Percentiles rank a stretch among this genome's conserved stretches.
Evolutionary conservation across 1,140 invertebrate genomes (phyloP).

Genomic region (Hyphantria cunea): DNA sequence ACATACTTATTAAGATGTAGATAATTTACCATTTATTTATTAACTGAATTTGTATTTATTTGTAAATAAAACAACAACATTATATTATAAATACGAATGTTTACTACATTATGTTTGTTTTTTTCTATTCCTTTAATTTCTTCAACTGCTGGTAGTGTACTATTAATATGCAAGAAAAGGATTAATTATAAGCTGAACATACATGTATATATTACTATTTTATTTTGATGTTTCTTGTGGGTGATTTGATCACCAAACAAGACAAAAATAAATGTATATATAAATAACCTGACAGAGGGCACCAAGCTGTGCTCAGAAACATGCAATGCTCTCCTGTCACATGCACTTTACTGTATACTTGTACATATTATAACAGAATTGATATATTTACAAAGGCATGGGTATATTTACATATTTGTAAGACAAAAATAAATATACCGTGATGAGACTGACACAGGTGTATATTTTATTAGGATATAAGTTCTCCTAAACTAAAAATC

Average conservation of each 20-base stretch:
- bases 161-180: background rate
- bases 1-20: constrained; percentile 81
- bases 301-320: no score
- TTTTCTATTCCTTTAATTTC: constrained; percentile 46
- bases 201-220: background rate
- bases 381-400: no score
- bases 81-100: constrained; percentile 82
- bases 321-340: no score
- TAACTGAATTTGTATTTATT: constrained; percentile 82
- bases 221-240: background rate
- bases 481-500: background rate
- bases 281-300: no score
- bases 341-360: no score
- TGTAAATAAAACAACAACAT: constrained; percentile 81
- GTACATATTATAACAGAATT: no score
- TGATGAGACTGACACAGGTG: background rate
- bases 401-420: no score
- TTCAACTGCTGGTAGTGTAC: background rate
- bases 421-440: constrained; percentile 1
- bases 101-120: constrained; percentile 78
- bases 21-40: constrained; percentile 83
- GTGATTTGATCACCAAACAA: no score
- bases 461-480: background rate
- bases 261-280: no score
- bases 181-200: background rate